These are phyloP conservation scores for Mixornis gularis DNA, from an alignment of 2,113 vertebrate species.

Conservation along the genomic window DNA sequence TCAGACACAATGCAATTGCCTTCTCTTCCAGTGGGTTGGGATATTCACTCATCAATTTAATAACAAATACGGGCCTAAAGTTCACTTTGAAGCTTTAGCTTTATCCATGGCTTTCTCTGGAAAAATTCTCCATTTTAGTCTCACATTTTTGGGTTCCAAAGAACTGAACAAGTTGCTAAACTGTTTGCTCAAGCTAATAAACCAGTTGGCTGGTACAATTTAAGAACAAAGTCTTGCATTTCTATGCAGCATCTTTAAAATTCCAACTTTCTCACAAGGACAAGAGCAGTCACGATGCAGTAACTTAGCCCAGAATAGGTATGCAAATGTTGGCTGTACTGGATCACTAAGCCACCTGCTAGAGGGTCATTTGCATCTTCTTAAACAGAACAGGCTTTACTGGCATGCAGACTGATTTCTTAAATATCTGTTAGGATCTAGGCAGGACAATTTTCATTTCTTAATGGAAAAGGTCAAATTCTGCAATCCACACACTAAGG, in stretches of 20 bases:
- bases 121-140: background rate
- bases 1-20: background rate
- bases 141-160: background rate
- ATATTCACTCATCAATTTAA: background rate
- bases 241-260: background rate
- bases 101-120: background rate
- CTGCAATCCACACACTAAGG: rapidly evolving
- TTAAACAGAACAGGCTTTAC: background rate
- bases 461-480: background rate
- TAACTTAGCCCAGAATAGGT: slow-evolving; percentile 37
- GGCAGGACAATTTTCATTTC: background rate
- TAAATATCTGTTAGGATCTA: background rate
- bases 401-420: background rate
- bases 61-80: background rate
- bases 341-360: slow-evolving; percentile 16
- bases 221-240: background rate
- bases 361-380: slow-evolving; percentile 31
- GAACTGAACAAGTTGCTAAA: background rate
- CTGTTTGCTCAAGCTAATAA: background rate
- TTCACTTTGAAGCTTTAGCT: background rate
- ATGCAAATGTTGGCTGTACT: slow-evolving; percentile 35
- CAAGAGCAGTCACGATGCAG: slow-evolving; percentile 32
- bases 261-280: background rate
- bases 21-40: background rate
- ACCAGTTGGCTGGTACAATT: background rate